Evolutionary conservation across 2,113 vertebrate species (phyloP), one percentile per base, ranked within the genome.

Genomic region (Perca fluviatilis): DNA sequence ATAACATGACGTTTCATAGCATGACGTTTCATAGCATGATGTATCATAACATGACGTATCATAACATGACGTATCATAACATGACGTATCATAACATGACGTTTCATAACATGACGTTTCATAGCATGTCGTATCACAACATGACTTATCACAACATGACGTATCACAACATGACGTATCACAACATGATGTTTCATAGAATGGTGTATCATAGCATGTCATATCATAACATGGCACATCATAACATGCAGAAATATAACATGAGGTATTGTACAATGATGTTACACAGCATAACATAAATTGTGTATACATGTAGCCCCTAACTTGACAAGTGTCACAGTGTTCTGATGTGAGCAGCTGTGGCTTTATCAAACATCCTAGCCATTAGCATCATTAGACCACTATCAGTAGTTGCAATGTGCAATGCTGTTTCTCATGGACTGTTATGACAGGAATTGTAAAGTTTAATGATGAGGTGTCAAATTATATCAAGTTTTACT

Each of bases 361-460:
- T 69, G 58, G 73, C 60, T 80, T 75, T 69, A 30, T 83, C 77
- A 50, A 65, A 77, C 27, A 72, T 75, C 54, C 64, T 9, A 53
- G 53, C 70, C 64, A 63, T 83, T 46, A 61, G 51, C 60, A 74
- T 83, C 46, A 61, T 66, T 53, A 47, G 12, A 75, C 40, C 56
- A 7, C 60, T 61, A 30, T 65, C 60, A 77, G 23, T 82, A 56
- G 61, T 76, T 80, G 19, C 73, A 47, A 61, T 68, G 67, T 85
- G 53, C 72, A 51, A 9, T 54, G 27, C 79, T 72, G 66, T 64
- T 79, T 73, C 47, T 78, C 71, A 63, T 74, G 27, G 81, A 87
- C 80, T 91, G 84, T 88, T 93, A 74, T 67, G 61, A 75, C 69
- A 83, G 70, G 36, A 86, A 77, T 23, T 61, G 57, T 85, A 57